Conservation (phyloP, 2,888 invertebrate genomes). For the Parnassius glacialis region DNA sequence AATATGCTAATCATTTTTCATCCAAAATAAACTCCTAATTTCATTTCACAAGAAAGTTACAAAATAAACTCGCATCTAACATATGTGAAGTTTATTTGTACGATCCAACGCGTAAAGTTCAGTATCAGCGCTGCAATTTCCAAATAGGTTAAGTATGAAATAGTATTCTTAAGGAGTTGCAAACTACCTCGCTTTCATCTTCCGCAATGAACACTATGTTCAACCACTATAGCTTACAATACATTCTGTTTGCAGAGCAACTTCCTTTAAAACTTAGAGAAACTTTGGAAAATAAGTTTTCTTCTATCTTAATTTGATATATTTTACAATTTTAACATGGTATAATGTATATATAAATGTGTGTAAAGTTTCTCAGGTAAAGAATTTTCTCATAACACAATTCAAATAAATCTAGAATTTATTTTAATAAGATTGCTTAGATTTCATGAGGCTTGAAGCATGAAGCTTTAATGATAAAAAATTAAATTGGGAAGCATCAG, state of each 20-base stretch:
- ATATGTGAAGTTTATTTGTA: conserved; percentile 28
- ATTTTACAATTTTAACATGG: conserved; percentile 6
- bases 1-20: not conserved
- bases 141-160: conserved; percentile 49
- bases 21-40: not conserved
- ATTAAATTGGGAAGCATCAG: too few relatives aligned
- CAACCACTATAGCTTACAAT: conserved; percentile 16
- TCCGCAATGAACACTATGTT: conserved; percentile 11
- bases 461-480: too few relatives aligned
- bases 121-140: conserved; percentile 43
- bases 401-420: too few relatives aligned
- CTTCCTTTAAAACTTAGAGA: conserved; percentile 21
- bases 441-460: too few relatives aligned
- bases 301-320: conserved; percentile 21
- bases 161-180: conserved; percentile 40
- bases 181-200: conserved; percentile 22
- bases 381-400: not conserved
- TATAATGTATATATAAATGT: not conserved
- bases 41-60: conserved; percentile 18
- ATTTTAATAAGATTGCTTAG: too few relatives aligned
- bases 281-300: conserved; percentile 19
- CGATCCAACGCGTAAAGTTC: conserved; percentile 44
- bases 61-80: conserved; percentile 14
- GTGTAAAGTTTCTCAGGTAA: not conserved
- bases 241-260: conserved; percentile 14